A percentile compares a stretch with the other conserved stretches of the same genome.
phyloP scores from a whole-genome alignment of 2,888 invertebrate species.

The Ophioninae sp. region DNA sequence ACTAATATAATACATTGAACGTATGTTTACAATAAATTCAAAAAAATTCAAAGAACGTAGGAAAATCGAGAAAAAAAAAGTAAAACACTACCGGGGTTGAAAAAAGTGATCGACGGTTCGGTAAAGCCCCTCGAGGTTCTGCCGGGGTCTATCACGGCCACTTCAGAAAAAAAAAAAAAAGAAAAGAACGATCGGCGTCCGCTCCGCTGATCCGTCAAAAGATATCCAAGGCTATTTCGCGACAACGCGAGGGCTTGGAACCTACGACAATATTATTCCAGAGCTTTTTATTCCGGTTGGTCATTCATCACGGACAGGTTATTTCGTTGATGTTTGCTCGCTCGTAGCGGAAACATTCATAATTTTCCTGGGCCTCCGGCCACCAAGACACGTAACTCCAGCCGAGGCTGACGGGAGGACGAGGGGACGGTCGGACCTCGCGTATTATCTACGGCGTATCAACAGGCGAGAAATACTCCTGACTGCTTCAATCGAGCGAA shows the following conservation, averaged over 20 bases:
- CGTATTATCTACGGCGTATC: neutral
- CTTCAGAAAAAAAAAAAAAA: neutral
- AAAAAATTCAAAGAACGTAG: no score
- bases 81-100: neutral
- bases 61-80: no score
- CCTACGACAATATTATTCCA: slow-evolving; percentile 15
- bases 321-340: slow-evolving; percentile 1
- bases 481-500: neutral
- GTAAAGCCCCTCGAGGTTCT: neutral
- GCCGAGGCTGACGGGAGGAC: neutral
- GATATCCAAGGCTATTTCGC: slow-evolving; percentile 8
- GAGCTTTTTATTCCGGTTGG: slow-evolving; percentile 7
- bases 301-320: slow-evolving; percentile 15
- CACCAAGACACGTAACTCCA: neutral
- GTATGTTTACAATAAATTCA: no score
- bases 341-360: neutral
- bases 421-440: neutral
- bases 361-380: neutral
- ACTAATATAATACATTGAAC: no score
- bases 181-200: neutral
- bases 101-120: neutral
- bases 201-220: neutral
- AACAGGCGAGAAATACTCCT: neutral
- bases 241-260: neutral
- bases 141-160: neutral